Evolutionary conservation across 2,888 invertebrate species (phyloP).

Genomic region (Lampropteryx suffumata): DNA sequence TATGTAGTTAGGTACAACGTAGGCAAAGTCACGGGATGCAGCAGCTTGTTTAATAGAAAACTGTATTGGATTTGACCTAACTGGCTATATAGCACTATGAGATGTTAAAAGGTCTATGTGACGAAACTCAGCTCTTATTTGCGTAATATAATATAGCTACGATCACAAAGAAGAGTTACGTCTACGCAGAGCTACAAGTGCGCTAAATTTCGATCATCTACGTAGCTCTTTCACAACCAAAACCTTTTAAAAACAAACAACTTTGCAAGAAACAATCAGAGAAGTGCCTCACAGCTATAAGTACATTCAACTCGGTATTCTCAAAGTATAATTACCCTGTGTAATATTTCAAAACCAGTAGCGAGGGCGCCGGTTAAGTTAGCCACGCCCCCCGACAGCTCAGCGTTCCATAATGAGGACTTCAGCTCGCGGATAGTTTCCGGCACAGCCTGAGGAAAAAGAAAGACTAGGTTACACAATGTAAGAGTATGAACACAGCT

Average conservation of each 20-base stretch:
- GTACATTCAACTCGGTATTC: conserved; percentile 6
- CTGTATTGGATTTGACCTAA: no score
- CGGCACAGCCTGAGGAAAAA: conserved; percentile 86
- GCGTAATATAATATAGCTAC: background rate
- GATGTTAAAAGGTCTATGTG: no score
- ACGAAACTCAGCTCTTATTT: no score
- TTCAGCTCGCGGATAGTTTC: conserved; percentile 92
- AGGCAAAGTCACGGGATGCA: no score
- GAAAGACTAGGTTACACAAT: conserved; percentile 11
- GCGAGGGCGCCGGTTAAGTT: conserved; percentile 97
- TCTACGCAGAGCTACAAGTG: background rate
- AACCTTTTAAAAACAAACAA: conserved; percentile 10
- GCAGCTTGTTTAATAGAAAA: no score
- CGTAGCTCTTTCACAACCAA: background rate
- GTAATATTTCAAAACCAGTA: conserved; percentile 95
- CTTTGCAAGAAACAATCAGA: conserved; percentile 27
- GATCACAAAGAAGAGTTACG: background rate
- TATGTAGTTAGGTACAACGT: no score
- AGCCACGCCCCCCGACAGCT: conserved; percentile 88
- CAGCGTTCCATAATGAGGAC: conserved; percentile 87
- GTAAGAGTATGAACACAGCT: conserved; percentile 7
- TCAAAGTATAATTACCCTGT: conserved; percentile 84
- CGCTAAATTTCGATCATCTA: no score
- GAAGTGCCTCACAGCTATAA: conserved; percentile 7
- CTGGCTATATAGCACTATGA: no score